A percentile compares a stretch with the other conserved stretches of the same genome.
Conservation (phyloP, 2,888 invertebrate species). For the Urechis unicinctus region DNA sequence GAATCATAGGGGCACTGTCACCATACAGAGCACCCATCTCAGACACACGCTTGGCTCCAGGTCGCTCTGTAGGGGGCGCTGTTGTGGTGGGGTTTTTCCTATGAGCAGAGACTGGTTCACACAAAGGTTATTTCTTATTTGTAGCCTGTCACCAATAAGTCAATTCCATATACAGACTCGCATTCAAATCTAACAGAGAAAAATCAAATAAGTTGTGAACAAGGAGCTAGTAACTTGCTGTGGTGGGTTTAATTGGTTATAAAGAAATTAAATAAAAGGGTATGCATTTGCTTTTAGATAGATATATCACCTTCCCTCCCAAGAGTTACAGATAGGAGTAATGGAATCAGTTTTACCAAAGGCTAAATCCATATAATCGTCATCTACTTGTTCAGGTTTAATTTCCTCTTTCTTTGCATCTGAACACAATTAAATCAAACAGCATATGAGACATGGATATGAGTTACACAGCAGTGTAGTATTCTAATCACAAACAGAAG, state of each 20-base stretch:
- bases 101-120: neutral
- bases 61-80: slow-evolving; percentile 38
- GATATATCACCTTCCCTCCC: too few relatives aligned
- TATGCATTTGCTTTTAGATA: too few relatives aligned
- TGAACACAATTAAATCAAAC: neutral
- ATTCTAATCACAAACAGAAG: too few relatives aligned
- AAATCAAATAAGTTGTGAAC: too few relatives aligned
- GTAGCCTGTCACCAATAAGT: neutral
- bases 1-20: slow-evolving; percentile 60
- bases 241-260: too few relatives aligned
- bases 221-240: too few relatives aligned
- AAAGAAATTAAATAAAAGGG: too few relatives aligned
- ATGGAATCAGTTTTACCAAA: neutral
- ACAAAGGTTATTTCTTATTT: neutral
- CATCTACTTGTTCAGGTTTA: neutral
- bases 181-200: neutral
- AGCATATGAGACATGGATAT: neutral
- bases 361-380: neutral
- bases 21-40: slow-evolving; percentile 58
- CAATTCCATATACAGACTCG: neutral
- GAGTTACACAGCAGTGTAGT: too few relatives aligned
- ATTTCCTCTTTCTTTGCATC: neutral
- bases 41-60: slow-evolving; percentile 35
- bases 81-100: slow-evolving; percentile 16
- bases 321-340: too few relatives aligned